Conservation (phyloP, 2,797 vertebrate species). For the Sebastes trivittatus region DNA sequence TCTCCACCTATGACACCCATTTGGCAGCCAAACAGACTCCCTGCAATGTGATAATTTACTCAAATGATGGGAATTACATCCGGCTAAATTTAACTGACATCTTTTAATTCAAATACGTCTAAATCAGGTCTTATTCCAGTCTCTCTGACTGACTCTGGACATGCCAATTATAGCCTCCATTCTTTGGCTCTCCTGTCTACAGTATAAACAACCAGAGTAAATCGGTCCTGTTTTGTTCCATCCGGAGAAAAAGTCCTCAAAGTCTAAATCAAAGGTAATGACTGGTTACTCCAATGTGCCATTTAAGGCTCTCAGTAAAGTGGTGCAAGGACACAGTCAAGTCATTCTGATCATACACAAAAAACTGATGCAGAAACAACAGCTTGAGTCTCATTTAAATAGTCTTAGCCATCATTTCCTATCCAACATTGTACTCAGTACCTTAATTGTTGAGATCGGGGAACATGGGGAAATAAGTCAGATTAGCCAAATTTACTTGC, state of each 20-base stretch:
- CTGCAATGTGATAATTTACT: conserved; percentile 14
- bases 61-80: neutral
- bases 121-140: neutral
- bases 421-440: neutral
- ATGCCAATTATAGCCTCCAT: conserved; percentile 19
- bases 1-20: neutral
- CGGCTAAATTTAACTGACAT: conserved; percentile 19
- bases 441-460: neutral
- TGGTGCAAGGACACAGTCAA: neutral
- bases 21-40: neutral
- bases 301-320: neutral
- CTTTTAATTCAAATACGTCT: conserved; percentile 16
- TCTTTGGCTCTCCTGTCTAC: neutral
- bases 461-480: neutral
- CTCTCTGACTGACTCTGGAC: neutral
- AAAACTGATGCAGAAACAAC: neutral
- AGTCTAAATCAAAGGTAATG: conserved; percentile 21
- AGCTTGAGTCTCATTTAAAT: neutral
- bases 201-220: neutral
- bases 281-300: conserved; percentile 1
- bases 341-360: neutral
- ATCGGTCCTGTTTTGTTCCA: neutral
- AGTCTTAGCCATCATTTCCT: neutral
- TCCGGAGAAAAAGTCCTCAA: conserved; percentile 8
- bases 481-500: neutral